Percentiles rank a stretch among this genome's conserved stretches.
Evolutionary conservation across 2,888 invertebrate genomes (phyloP).

Genomic region (Antheraea assamensis): DNA sequence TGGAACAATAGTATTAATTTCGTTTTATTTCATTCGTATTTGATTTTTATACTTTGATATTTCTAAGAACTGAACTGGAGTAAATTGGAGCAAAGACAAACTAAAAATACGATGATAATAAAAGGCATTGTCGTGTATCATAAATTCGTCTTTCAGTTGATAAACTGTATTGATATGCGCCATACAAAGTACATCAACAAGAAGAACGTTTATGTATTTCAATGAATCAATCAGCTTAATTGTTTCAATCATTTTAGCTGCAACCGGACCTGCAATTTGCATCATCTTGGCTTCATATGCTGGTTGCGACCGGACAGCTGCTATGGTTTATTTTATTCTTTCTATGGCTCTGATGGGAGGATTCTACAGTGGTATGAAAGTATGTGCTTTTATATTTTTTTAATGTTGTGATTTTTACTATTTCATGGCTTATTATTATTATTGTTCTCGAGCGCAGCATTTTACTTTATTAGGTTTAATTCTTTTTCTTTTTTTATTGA

Average conservation of each 20-base stretch:
- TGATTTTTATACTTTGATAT: too few relatives aligned
- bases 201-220: not conserved
- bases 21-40: too few relatives aligned
- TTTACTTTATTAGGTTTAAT: not conserved
- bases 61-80: too few relatives aligned
- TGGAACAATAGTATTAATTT: too few relatives aligned
- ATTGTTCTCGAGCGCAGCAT: not conserved
- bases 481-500: not conserved
- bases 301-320: conserved; percentile 78
- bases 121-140: not conserved
- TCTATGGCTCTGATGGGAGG: conserved; percentile 88
- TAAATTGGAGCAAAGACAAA: too few relatives aligned
- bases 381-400: conserved; percentile 30
- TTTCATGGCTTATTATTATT: not conserved
- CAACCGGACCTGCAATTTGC: conserved; percentile 84
- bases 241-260: conserved; percentile 68
- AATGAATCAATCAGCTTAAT: conserved; percentile 7
- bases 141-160: not conserved
- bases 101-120: not conserved
- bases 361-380: conserved; percentile 87
- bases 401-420: not conserved
- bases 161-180: not conserved
- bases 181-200: not conserved
- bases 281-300: conserved; percentile 85
- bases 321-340: conserved; percentile 83